Percentiles rank a stretch among this genome's conserved stretches.
These are phyloP conservation scores for Philhelius pedissequus DNA, from an alignment of 2,888 invertebrate species.

Conservation along the genomic window DNA sequence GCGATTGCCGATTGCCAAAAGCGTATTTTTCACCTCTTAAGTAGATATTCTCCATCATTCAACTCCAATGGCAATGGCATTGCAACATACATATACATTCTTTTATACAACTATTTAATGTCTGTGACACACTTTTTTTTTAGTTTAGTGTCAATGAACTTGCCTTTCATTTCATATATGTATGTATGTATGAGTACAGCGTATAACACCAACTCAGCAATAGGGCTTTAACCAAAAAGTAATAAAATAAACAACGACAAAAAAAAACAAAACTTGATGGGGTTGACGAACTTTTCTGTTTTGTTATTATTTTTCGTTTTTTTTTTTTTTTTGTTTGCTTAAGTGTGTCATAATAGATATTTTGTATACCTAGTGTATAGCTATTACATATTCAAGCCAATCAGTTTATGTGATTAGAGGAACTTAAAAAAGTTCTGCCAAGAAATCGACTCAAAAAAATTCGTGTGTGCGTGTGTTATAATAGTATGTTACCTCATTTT, in stretches of 20 bases:
- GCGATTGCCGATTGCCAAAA: not conserved
- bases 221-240: not conserved
- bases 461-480: too few relatives aligned
- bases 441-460: not conserved
- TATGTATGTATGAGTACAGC: too few relatives aligned
- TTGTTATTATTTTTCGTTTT: not conserved
- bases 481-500: not conserved
- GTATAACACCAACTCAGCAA: not conserved
- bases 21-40: not conserved
- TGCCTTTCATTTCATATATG: conserved; percentile 33
- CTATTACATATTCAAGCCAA: not conserved
- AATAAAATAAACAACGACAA: not conserved
- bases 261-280: not conserved
- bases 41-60: not conserved
- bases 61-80: not conserved
- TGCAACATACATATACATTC: too few relatives aligned
- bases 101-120: conserved; percentile 24
- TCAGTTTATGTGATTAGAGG: not conserved
- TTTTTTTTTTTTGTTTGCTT: not conserved
- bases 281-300: not conserved
- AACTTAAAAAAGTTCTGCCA: not conserved
- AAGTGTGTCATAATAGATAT: not conserved
- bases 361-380: not conserved
- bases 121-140: conserved; percentile 47
- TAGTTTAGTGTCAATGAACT: conserved; percentile 58